phyloP scores from a whole-genome alignment of 2,797 vertebrate species.

The Borostomias antarcticus region DNA sequence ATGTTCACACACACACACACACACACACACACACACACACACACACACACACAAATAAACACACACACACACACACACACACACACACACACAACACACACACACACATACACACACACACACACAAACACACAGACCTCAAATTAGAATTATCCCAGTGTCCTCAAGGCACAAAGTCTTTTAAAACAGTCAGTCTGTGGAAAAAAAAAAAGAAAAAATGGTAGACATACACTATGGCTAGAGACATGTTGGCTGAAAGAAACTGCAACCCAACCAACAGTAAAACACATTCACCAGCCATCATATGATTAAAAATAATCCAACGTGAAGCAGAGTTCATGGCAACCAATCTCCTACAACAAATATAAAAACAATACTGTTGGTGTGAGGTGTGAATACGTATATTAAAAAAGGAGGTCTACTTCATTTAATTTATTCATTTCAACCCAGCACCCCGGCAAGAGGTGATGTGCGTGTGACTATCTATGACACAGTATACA shows the following conservation, averaged over 20 bases:
- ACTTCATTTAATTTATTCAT: no score
- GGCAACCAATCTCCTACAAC: constrained; percentile 2
- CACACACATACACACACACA: no score
- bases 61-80: no score
- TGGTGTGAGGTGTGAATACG: constrained; percentile 15
- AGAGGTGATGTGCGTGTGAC: no score
- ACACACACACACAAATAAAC: no score
- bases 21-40: no score
- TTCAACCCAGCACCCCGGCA: no score
- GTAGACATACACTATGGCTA: background rate
- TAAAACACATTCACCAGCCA: constrained; percentile 4
- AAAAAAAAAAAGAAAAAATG: background rate
- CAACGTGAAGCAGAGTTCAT: background rate
- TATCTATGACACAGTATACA: no score
- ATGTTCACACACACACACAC: no score
- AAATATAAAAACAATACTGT: constrained; percentile 6
- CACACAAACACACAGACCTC: background rate
- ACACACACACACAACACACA: no score
- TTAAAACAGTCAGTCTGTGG: background rate
- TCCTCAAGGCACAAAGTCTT: background rate
- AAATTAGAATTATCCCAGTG: constrained; percentile 4
- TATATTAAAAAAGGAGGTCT: no score
- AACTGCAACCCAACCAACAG: background rate
- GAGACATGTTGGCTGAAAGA: constrained; percentile 4
- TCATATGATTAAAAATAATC: constrained; percentile 1